Evolutionary conservation across 2,888 invertebrate genomes (phyloP).

Genomic region (Apodemia hepburni): DNA sequence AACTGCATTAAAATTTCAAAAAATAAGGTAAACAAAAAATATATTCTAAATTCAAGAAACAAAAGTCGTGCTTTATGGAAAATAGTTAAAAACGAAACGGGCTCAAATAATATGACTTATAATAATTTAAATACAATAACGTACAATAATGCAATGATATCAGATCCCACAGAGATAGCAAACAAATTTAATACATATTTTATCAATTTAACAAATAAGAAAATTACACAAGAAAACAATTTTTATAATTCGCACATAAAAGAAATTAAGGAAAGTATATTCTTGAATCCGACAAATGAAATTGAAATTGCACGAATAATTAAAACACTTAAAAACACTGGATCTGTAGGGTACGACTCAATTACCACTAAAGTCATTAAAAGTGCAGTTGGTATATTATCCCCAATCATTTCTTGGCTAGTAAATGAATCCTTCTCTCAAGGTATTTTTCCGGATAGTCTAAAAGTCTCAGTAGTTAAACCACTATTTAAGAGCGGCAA

Average conservation of each 20-base stretch:
- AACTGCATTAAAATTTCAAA: conserved; percentile 1
- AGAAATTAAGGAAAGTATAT: not conserved
- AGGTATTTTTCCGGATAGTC: no score
- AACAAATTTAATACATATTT: not conserved
- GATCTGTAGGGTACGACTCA: no score
- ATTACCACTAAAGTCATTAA: not conserved
- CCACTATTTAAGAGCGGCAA: no score
- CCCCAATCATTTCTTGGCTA: no score
- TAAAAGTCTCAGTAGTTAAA: no score
- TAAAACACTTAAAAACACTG: no score
- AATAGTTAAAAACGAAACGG: conserved; percentile 12
- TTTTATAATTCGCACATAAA: not conserved
- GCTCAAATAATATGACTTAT: not conserved
- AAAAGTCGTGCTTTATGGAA: conserved; percentile 11
- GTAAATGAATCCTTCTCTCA: no score
- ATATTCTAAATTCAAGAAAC: conserved; percentile 9
- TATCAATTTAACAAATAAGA: not conserved
- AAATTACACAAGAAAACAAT: not conserved
- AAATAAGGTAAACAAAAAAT: not conserved
- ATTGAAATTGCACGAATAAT: not conserved
- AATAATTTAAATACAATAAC: not conserved
- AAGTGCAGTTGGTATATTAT: no score
- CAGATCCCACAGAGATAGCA: conserved; percentile 5
- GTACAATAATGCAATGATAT: not conserved
- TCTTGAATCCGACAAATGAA: not conserved